These are phyloP conservation scores for Agonopterix arenella DNA, from an alignment of 2,888 invertebrate species.

Conservation along the genomic window DNA sequence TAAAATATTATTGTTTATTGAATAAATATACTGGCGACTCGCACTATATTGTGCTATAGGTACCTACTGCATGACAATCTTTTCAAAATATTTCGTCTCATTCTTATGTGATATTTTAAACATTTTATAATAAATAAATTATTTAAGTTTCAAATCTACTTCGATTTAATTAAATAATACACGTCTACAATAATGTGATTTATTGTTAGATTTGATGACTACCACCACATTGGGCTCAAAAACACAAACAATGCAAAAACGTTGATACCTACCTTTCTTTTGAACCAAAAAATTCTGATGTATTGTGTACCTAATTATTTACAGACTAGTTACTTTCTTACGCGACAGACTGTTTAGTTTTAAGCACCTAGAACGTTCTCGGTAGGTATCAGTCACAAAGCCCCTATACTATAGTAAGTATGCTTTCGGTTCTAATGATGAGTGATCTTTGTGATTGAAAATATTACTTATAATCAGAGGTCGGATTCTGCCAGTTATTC, in stretches of 20 bases:
- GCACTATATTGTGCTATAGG: constrained; percentile 22
- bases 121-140: background rate
- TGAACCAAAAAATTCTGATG: background rate
- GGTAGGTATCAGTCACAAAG: constrained; percentile 1
- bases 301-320: background rate
- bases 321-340: background rate
- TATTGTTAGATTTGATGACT: too few species aligned
- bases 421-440: constrained; percentile 1
- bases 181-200: too few species aligned
- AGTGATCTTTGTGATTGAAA: background rate
- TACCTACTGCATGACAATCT: constrained; percentile 48
- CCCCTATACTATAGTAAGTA: background rate
- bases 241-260: background rate
- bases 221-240: constrained; percentile 2
- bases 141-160: too few species aligned
- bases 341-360: constrained; percentile 8
- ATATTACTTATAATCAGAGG: too few species aligned
- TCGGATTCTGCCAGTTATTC: too few species aligned
- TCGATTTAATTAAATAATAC: too few species aligned
- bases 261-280: constrained; percentile 1
- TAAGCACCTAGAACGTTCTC: constrained; percentile 5
- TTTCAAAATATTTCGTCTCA: constrained; percentile 1
- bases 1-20: constrained; percentile 18
- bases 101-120: too few species aligned
- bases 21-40: constrained; percentile 44